Evolutionary conservation across 2,888 invertebrate genomes (phyloP), one percentile per base, ranked within the genome.

Genomic region (Calliopum simillimum): DNA sequence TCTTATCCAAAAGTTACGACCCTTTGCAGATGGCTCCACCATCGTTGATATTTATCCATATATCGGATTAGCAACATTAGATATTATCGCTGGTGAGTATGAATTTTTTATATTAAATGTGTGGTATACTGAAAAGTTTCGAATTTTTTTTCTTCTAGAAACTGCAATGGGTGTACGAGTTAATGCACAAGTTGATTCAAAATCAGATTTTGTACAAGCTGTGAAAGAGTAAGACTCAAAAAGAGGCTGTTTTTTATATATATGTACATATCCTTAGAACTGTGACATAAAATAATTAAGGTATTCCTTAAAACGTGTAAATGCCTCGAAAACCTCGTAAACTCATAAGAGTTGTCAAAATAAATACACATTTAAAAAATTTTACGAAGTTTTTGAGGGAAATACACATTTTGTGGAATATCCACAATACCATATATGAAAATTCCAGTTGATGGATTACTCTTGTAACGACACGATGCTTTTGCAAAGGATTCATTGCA

Each of bases 201-300:
- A 91, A 69, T 91, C 91, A 0, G 88, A 89, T 76, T 94, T 93
- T 81, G 92, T 93, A 0, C 87, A 88, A 77, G 89, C 91, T n/a
- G 90, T 94, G 43, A 89, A 90, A 81, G 87, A 87, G 92, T 92
- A 86, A 75, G 77, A 74, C n/a, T 12, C 6, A 33, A 4, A 11
- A 14, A 13, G n/a, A n/a, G n/a, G n/a, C n/a, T n/a, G n/a, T n/a
- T n/a, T n/a, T n/a, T n/a, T n/a, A n/a, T n/a, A n/a, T n/a, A n/a
- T n/a, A 46, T 46, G 46, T 46, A 46, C 13, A 46, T 13, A 46
- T 49, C n/a, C n/a, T 49, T 49, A 49, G 19, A 16, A 19, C 49
- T 49, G 5, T 49, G 55, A 19, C 19, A 13, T 11, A 56, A 23
- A 56, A 25, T 23, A 23, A 56, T 33, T 56, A 33, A 55, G 12